Percentiles rank a stretch among this genome's conserved stretches.
Conservation (phyloP, 2,113 vertebrate genomes). For the Macaca nemestrina region DNA sequence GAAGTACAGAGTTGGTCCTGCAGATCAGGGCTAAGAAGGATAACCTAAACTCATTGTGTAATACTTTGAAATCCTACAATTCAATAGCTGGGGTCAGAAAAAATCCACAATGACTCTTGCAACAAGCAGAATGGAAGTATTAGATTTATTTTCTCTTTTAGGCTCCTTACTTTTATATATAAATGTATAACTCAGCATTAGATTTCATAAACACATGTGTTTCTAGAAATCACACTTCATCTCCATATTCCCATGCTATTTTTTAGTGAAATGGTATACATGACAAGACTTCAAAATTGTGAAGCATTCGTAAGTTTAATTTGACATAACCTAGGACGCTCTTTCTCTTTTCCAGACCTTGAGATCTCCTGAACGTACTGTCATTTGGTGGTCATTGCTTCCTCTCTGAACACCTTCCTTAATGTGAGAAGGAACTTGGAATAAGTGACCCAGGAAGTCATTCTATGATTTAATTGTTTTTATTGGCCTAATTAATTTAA, state of each 20-base stretch:
- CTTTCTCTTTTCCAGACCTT: constrained; percentile 13
- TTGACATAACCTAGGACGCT: background rate
- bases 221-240: background rate
- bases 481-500: constrained; percentile 62
- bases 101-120: background rate
- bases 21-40: background rate
- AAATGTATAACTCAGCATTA: background rate
- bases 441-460: constrained; percentile 56
- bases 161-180: background rate
- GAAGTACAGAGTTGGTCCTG: background rate
- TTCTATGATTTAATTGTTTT: constrained; percentile 53
- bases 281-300: background rate
- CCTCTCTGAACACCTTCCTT: constrained; percentile 46
- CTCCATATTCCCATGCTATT: background rate
- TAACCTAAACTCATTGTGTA: too few species aligned
- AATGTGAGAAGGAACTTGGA: background rate
- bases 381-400: background rate
- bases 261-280: background rate
- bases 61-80: background rate
- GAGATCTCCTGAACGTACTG: background rate
- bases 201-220: background rate
- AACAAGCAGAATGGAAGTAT: background rate
- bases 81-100: background rate
- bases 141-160: background rate
- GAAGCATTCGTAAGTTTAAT: background rate